A percentile compares a stretch with the other conserved stretches of the same genome.
Conservation (phyloP, 2,113 vertebrate species). For the Herpetotheres cachinnans region DNA sequence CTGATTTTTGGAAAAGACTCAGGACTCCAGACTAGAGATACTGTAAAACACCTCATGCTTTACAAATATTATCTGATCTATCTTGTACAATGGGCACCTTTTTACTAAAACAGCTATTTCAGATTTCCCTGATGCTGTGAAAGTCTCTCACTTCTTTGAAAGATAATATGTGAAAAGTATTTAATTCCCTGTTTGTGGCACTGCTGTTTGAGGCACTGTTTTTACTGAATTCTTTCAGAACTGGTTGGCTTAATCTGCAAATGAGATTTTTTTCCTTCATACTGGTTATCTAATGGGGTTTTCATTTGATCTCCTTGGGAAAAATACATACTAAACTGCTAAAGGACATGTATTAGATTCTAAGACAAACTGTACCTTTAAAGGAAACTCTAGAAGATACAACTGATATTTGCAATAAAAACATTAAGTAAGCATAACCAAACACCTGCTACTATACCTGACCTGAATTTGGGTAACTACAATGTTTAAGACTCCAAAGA, state of each 20-base stretch:
- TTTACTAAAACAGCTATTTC: background rate
- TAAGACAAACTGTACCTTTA: background rate
- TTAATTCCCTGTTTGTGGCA: background rate
- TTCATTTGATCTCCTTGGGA: conserved; percentile 57
- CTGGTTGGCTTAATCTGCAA: background rate
- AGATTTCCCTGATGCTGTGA: background rate
- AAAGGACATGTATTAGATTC: background rate
- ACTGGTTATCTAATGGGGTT: background rate
- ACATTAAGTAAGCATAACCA: background rate
- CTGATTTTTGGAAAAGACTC: background rate
- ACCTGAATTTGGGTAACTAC: background rate
- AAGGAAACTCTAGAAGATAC: conserved; percentile 26
- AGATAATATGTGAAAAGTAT: background rate
- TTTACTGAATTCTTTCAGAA: background rate
- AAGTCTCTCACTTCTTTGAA: background rate
- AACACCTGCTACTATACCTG: background rate
- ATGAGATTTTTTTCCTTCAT: background rate
- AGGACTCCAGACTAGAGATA: background rate
- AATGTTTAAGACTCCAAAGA: background rate
- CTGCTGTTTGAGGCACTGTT: background rate
- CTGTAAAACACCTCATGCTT: background rate
- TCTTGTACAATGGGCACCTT: background rate
- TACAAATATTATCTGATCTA: background rate
- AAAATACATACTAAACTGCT: background rate
- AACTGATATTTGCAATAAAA: background rate